Evolutionary conservation across 2,113 vertebrate species (phyloP).

Genomic region (Cephalopterus ornatus): DNA sequence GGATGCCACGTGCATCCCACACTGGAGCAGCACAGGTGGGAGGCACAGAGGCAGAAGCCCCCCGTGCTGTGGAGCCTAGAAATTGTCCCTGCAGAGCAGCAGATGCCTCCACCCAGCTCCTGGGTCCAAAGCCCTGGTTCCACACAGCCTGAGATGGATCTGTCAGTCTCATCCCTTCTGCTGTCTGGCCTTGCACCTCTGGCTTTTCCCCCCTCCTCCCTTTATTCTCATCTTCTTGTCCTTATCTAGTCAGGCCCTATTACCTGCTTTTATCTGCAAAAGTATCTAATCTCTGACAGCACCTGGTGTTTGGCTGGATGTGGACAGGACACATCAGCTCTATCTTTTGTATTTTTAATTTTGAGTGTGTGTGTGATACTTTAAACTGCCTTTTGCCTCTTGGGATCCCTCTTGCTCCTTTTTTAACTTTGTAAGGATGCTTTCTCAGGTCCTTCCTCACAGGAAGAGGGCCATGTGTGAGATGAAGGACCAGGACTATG

Average conservation of each 20-base stretch:
- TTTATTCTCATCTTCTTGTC: neutral
- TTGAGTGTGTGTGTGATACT: neutral
- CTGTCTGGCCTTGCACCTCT: neutral
- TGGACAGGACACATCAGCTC: neutral
- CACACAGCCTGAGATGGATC: neutral
- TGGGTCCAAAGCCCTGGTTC: neutral
- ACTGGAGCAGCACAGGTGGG: neutral
- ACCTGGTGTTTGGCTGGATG: neutral
- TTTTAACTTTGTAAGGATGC: neutral
- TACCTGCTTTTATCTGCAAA: slow-evolving; percentile 19
- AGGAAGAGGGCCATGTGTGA: neutral
- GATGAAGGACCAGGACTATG: neutral
- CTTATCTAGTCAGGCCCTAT: neutral
- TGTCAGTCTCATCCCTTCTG: neutral
- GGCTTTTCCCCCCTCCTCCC: fast-evolving
- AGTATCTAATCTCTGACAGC: slow-evolving; percentile 37
- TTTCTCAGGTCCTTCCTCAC: neutral
- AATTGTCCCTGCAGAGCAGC: neutral
- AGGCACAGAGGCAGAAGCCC: neutral
- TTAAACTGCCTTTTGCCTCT: neutral
- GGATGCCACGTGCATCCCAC: neutral
- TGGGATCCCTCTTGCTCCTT: neutral
- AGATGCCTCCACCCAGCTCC: fast-evolving
- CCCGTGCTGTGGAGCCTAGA: neutral
- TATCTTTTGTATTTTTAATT: neutral